A percentile compares a stretch with the other conserved stretches of the same genome.
Conservation (phyloP, 1,140 invertebrate species). For the Orius insidiosus region DNA sequence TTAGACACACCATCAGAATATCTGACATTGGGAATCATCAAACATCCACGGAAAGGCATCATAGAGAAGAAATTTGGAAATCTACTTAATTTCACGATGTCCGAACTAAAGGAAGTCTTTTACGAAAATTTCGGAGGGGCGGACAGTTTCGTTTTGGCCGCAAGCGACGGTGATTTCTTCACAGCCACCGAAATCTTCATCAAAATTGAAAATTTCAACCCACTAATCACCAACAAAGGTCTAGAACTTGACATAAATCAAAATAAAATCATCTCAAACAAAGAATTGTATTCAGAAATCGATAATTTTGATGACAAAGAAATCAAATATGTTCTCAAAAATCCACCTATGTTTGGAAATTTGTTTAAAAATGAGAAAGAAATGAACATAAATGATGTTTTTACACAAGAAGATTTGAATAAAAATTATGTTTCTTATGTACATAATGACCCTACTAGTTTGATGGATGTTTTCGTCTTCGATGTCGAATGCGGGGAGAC, state of each 20-base stretch:
- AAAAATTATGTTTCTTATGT: too few relatives aligned
- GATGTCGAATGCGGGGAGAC: too few relatives aligned
- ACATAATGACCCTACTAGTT: too few relatives aligned
- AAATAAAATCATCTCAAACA: neutral
- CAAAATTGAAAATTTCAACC: neutral
- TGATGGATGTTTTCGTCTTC: too few relatives aligned
- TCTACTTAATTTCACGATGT: neutral
- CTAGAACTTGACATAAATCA: constrained; percentile 4
- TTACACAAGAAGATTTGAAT: too few relatives aligned
- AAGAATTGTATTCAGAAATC: constrained; percentile 6
- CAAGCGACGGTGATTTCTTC: constrained; percentile 1
- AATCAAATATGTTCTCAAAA: too few relatives aligned
- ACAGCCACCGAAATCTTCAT: neutral
- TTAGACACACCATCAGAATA: constrained; percentile 1
- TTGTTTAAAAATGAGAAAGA: too few relatives aligned
- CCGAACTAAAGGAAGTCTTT: constrained; percentile 1
- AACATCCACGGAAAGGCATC: neutral
- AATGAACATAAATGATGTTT: too few relatives aligned
- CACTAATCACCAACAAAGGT: constrained; percentile 2
- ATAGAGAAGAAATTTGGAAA: constrained; percentile 7
- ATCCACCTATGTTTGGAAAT: too few relatives aligned
- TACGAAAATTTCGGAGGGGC: constrained; percentile 4
- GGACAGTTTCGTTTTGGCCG: neutral
- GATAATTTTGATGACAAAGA: neutral
- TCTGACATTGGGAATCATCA: constrained; percentile 1